Base-by-base conservation (phyloP, 1,140 invertebrate genomes). In the Asbolus verrucosus region DNA sequence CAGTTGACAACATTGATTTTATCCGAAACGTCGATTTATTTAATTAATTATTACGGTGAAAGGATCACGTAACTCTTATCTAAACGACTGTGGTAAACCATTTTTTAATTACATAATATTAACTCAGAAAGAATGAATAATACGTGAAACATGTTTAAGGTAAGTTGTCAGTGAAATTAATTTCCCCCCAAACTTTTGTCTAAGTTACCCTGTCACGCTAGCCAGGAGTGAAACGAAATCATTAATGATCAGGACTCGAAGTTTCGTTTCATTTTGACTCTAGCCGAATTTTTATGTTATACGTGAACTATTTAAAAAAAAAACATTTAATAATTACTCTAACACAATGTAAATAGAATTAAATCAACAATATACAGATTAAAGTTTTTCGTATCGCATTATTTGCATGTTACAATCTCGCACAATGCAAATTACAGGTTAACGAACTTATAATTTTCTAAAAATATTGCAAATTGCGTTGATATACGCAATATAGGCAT, bases 181-280 rank as follows among this genome's bases (percentile, higher is more conserved):
- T 54, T 27, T 21, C 14, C 46, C 11, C 8, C 9, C 11, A 54
- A 54, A 13, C n/a, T 46, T 46, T 19, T 8, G 16, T 50, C 46
- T 31, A 54, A 54, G 46, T 54, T 54, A 2, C 11, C 6, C 46
- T 54, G 46, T 54, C 46, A 54, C 46, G 46, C 46, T 54, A 54
- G 21, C n/a, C 18, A 54, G 27, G 27, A 54, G 46, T 54, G 46
- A 54, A 54, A 54, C 46, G 11, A 21, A 27, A 54, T 54, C 46
- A 13, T 54, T 50, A 50, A 50, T 50, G 43, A 50, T 50, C 27
- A 54, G 27, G 46, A 21, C 21, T 54, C n/a, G n/a, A 54, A 24
- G 46, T 54, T 54, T 54, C 24, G 27, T 54, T 54, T 54, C 27
- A 24, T 54, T 24, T 54, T 54, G 46, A 54, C 46, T 19, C 27